phyloP scores from a whole-genome alignment of 2,888 invertebrate species.

The Erynnis tages region DNA sequence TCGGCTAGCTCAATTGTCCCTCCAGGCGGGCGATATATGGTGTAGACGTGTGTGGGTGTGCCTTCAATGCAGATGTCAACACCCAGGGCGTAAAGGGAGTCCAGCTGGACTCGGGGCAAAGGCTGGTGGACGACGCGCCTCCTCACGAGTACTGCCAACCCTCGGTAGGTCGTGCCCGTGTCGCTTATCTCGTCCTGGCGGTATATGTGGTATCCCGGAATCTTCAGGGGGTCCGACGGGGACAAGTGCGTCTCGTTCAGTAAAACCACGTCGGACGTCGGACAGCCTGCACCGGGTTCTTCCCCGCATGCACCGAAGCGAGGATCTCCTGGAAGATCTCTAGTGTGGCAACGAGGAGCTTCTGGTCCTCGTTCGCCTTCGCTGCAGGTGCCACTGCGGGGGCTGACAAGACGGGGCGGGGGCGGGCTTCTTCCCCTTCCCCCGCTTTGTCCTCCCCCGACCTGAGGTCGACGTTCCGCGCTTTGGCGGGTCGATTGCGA shows the following conservation, averaged over 20 bases:
- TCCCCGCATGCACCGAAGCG: background rate
- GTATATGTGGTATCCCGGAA: slow-evolving; percentile 5
- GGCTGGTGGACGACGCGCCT: slow-evolving; percentile 25
- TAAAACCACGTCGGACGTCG: slow-evolving; percentile 1
- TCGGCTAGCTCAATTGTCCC: background rate
- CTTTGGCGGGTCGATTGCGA: background rate
- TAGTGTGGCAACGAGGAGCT: background rate
- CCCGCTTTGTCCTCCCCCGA: slow-evolving; percentile 3
- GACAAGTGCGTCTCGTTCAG: background rate
- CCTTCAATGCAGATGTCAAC: slow-evolving; percentile 2
- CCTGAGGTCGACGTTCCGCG: background rate
- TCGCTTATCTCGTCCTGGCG: slow-evolving; percentile 8
- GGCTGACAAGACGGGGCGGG: background rate
- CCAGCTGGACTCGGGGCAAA: background rate
- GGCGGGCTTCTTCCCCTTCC: slow-evolving; percentile 6
- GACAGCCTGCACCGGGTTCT: background rate
- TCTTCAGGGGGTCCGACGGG: background rate
- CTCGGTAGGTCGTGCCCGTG: background rate
- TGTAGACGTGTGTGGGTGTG: slow-evolving; percentile 4
- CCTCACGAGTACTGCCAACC: slow-evolving; percentile 22
- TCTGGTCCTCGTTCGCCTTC: background rate
- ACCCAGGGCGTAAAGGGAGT: slow-evolving; percentile 19
- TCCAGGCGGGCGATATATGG: slow-evolving; percentile 26
- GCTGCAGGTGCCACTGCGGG: background rate
- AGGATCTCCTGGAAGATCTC: background rate